Base-by-base conservation (phyloP, 2,888 invertebrate species). In the Tenthredo livida region DNA sequence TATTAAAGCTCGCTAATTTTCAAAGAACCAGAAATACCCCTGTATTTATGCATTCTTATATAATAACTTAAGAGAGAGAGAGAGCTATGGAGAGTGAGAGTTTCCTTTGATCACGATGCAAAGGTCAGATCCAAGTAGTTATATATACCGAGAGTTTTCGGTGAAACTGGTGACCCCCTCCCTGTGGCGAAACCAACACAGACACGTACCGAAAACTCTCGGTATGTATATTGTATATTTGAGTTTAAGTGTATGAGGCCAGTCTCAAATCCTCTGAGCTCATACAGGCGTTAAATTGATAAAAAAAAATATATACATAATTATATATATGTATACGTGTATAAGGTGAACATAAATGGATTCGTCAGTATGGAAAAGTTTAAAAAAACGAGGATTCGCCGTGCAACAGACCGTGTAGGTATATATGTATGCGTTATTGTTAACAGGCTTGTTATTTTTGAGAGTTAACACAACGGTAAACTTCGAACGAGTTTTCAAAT, bases 361-460 rank as follows among this genome's bases (percentile, higher is more conserved):
- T 15, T 47, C 47, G 3, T 50, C 5, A n/a, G 50, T 50, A 50
- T 6, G 17, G 5, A 15, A 47, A 47, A 47, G 12, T 47, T 47
- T 12, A n/a, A 7, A 6, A 54, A 54, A 54, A 54, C n/a, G n/a
- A n/a, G 17, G n/a, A 54, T 54, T 4, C 47, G 15, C 3, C 47
- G 47, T 54, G n/a, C n/a, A 54, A 54, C 7, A 7, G 54, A 54
- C 40, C 21, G 72, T 73, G 37, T 3, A 17, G 1, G 2, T 40
- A 12, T 10, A 10, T 43, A 10, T 43, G 2, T 43, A 43, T 43
- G 40, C 10, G 33, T 73, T 73, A 40, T 40, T 7, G 25, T 73
- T 40, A 73, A 73, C 72, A 21, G 72, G 72, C n/a, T 73, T n/a
- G 72, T 73, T 43, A 43, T 43, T 73, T 73, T 21, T 73, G 72